Base-by-base conservation (phyloP, 2,113 vertebrate genomes). In the Crypturellus undulatus region DNA sequence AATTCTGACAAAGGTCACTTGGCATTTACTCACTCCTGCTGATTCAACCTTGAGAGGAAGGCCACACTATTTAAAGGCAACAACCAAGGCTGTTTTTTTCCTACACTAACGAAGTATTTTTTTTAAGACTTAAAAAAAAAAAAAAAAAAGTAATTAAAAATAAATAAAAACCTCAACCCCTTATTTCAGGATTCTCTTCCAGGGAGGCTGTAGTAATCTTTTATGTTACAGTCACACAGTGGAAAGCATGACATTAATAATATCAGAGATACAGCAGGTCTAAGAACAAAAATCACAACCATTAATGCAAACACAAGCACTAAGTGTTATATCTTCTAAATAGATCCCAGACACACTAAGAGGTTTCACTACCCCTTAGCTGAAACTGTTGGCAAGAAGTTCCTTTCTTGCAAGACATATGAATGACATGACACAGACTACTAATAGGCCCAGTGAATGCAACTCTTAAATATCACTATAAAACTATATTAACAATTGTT, bases 181-280 rank as follows among this genome's bases (percentile, higher is more conserved):
- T 76, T 69, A 36, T 22, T 88, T 56, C 4, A 45, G n/a, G 13
- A 9, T 40, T 3, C 24, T 69, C 20, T 38, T 9, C 22, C 8
- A 42, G 14, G 15, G 25, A 64, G 20, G 7, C 28, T 28, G 12
- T 49, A n/a, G 0, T 0, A 3, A 16, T 10, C 26, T 70, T 65
- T 5, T 4, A 36, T 1, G 7, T 24, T 42, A 9, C 2, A 2
- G 45, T 12, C 43, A 19, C 3, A 67, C 4, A 70, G 49, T 2
- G 79, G 43, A 68, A 30, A 62, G 42, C 56, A 65, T 34, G 45
- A 70, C 47, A 12, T 51, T 15, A 26, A 34, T 22, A 6, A 28
- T 12, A 59, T 28, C 25, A 51, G 22, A 7, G 3, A 67, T 24
- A 49, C 18, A 49, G 40, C n/a, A 51, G 7, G 20, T 47, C n/a